Base-by-base conservation (phyloP, 2,888 invertebrate genomes). In the Amorpha juglandis region DNA sequence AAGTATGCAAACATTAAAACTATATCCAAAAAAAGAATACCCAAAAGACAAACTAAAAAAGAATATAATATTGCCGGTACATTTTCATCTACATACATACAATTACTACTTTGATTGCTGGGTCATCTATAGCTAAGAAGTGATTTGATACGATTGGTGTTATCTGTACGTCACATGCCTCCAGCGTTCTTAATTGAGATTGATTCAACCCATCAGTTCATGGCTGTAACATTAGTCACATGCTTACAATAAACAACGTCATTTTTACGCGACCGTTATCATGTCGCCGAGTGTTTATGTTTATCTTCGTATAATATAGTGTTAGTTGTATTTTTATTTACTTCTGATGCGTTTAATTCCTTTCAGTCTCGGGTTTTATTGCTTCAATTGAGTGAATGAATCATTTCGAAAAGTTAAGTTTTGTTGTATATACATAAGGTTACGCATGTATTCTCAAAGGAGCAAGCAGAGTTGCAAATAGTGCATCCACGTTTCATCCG, bases 131-230 rank as follows among this genome's bases (percentile, higher is more conserved):
- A 19, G 50, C 19, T 19, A 19, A 19, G 19, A 50, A 58, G 16
- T 19, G 42, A 19, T 42, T 42, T 12, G 12, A 19, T 11, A 50
- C 42, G 19, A 58, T 58, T 58, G 58, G 42, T 42, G 11, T 42
- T 14, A 35, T 53, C 21, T 48, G 66, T 35, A 27, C 68, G 66
- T 74, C 69, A 69, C 69, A 68, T 63, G 62, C 62, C 12, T 52
- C 27, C 52, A 52, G 33, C 19, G 58, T 58, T 64, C 63, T 27
- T 68, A 66, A 75, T 75, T 75, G 66, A 69, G 76, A 76, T 76
- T 70, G 78, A 76, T 75, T 70, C 67, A 67, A 69, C 68, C 63
- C 42, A 58, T 58, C 70, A 67, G 70, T 68, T 69, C 69, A 72
- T 65, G 67, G 69, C 58, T 69, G 68, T 50, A 66, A 69, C 63